Conservation (phyloP, 1,140 invertebrate genomes). For the Acyrthosiphon pisum region DNA sequence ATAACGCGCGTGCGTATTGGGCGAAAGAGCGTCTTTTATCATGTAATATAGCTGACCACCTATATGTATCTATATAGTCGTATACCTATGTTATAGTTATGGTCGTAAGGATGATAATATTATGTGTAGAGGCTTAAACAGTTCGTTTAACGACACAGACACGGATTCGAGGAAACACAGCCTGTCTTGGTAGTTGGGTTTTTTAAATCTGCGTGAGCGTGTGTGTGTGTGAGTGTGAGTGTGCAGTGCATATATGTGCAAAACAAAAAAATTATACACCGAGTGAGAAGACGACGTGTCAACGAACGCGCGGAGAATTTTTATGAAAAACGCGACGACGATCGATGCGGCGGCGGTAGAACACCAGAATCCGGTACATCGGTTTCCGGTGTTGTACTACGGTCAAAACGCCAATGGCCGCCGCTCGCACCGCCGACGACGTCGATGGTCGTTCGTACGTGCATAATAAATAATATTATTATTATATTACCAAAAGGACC, state of each 20-base stretch:
- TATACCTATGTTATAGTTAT: not conserved
- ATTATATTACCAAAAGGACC: not conserved
- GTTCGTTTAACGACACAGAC: not conserved
- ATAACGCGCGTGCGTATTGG: not conserved
- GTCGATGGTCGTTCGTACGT: not conserved
- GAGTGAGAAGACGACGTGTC: not conserved
- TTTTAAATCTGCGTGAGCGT: not conserved
- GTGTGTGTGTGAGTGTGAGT: not conserved
- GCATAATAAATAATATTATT: not conserved
- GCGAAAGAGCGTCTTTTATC: not conserved
- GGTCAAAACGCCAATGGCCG: slow-evolving; percentile 28
- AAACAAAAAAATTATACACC: not conserved
- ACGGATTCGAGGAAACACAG: not conserved
- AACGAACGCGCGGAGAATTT: slow-evolving; percentile 38
- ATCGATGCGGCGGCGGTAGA: not conserved
- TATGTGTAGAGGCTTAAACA: not conserved
- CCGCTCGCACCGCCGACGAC: not conserved
- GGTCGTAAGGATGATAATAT: not conserved
- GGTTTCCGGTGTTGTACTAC: slow-evolving; percentile 36
- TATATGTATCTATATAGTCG: not conserved
- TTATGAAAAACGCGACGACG: not conserved
- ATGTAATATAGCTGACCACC: not conserved
- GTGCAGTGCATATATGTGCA: too few relatives aligned
- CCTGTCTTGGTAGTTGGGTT: not conserved
- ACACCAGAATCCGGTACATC: slow-evolving; percentile 23